Percentiles rank a stretch among this genome's conserved stretches.
Evolutionary conservation across 2,797 vertebrate genomes (phyloP).

Genomic region (Sitta carolinensis): DNA sequence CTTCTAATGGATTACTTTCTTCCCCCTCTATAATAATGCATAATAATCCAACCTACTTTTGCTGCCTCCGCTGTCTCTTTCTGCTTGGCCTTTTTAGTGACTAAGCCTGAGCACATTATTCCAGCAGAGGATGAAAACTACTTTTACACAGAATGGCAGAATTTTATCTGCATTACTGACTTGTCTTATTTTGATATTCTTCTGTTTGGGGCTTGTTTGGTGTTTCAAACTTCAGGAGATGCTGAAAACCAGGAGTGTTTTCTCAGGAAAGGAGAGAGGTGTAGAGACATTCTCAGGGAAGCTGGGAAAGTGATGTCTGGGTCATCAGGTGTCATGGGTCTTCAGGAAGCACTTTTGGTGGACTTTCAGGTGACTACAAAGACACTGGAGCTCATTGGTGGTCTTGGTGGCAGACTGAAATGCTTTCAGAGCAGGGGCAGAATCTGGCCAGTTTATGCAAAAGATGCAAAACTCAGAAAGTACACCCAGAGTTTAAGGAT

Average conservation of each 20-base stretch:
- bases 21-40: not conserved
- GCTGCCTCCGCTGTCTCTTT: not conserved
- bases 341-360: not conserved
- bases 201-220: not conserved
- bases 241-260: not conserved
- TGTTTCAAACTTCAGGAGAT: not conserved
- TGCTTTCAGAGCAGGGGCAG: not conserved
- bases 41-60: slow-evolving; percentile 27
- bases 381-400: not conserved
- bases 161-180: not conserved
- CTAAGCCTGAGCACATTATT: slow-evolving; percentile 28
- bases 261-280: not conserved
- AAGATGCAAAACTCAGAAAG: not conserved
- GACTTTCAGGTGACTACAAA: not conserved
- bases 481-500: not conserved
- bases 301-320: not conserved
- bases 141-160: not conserved
- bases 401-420: not conserved
- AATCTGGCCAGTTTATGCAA: not conserved
- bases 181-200: not conserved
- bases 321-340: not conserved
- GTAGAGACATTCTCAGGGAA: not conserved
- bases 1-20: slow-evolving; percentile 37
- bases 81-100: slow-evolving; percentile 20
- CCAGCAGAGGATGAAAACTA: not conserved